Evolutionary conservation across 2,888 invertebrate genomes (phyloP).

Genomic region (Sinopyrophorus schimmeli): DNA sequence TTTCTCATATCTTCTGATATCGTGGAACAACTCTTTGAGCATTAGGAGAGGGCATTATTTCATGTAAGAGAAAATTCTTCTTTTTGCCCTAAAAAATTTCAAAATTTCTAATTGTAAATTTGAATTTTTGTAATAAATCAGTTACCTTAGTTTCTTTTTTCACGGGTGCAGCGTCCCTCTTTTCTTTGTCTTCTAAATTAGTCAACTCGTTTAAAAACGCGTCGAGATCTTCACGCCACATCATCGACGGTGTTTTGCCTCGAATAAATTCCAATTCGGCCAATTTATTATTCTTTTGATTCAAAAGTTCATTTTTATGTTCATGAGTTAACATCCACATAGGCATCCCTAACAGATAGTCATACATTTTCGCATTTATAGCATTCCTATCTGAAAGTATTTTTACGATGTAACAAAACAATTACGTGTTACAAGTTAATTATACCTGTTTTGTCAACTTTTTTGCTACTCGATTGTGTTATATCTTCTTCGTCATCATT

Average conservation of each 20-base stretch:
- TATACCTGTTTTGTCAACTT: constrained; percentile 5
- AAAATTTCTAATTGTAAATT: too few species aligned
- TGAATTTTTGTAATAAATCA: too few species aligned
- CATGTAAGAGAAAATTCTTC: constrained; percentile 59
- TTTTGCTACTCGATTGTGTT: background rate
- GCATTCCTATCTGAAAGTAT: too few species aligned
- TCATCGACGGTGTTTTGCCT: constrained; percentile 71
- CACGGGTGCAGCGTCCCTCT: constrained; percentile 60
- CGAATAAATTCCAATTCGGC: constrained; percentile 65
- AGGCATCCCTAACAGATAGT: constrained; percentile 94
- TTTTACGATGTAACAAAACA: too few species aligned
- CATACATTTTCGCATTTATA: constrained; percentile 77
- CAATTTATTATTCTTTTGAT: constrained; percentile 80
- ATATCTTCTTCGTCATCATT: constrained; percentile 23
- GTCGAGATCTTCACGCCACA: constrained; percentile 92
- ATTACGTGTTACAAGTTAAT: too few species aligned
- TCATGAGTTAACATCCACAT: constrained; percentile 96
- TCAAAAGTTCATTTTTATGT: constrained; percentile 85
- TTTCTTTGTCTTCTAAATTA: constrained; percentile 76
- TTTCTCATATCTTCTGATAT: constrained; percentile 77
- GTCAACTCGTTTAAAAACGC: constrained; percentile 68
- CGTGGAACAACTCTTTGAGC: constrained; percentile 67
- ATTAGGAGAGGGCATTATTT: constrained; percentile 68
- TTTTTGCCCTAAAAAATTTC: constrained; percentile 45
- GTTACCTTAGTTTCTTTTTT: constrained; percentile 24